Base-by-base conservation (phyloP, 2,797 vertebrate genomes). In the Iguana delicatissima region DNA sequence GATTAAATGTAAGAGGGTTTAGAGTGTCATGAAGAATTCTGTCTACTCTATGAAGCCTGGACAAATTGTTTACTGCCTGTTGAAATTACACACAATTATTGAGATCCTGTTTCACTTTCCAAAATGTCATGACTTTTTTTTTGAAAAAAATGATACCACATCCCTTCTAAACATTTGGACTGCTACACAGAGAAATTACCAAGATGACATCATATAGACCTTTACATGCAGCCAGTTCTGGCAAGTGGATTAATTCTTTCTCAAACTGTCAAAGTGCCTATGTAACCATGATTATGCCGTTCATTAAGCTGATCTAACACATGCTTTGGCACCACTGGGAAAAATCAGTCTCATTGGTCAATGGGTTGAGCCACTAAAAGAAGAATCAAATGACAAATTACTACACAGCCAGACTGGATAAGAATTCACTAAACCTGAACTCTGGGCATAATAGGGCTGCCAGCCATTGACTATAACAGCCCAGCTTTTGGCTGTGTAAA, bases 21-120 rank as follows among this genome's bases (percentile, higher is more conserved):
- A 92, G 88, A 26, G 82, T 42, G 26, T 73, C 74, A 67, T 67
- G 22, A 26, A 67, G 26, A 67, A 29, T 67, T 29, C 64, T 26
- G 24, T 29, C 24, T 26, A 7, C 6, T 67, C 64, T 29, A 67
- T 9, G 24, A 26, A 69, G 8, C 26, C 29, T 69, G 26, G 67
- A 89, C 80, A 73, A 29, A 20, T 93, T 95, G 92, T 90, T 96
- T 97, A 95, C 82, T 92, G 91, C 73, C 92, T 95, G 95, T 92
- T 79, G 94, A 90, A 87, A 93, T 91, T 89, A 91, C 73, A 83
- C 89, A 87, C 1, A 88, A n/a, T 88, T 86, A 89, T 89, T 91
- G 83, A 88, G 92, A 35, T 62, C 94, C 89, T 81, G 89, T 87
- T 86, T 86, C 80, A 8, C 67, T 94, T 93, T 76, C 95, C 92